Base-by-base conservation (phyloP, 2,113 vertebrate species). In the Apodemus speciosus region DNA sequence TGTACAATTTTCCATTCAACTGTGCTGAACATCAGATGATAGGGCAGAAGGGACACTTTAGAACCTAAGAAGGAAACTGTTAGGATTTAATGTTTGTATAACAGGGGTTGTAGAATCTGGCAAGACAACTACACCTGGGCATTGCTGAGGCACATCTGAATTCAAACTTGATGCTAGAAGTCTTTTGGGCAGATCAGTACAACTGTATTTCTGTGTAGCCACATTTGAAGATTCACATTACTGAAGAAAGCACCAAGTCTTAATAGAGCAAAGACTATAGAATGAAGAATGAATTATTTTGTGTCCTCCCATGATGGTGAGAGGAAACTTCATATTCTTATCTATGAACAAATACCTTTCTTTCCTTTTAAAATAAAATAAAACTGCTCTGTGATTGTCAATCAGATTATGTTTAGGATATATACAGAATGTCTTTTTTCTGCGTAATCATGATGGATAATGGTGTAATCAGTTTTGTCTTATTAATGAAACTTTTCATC, bases 381-480 rank as follows among this genome's bases (percentile, higher is more conserved):
- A 56, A 99, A 99, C 99, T 99, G 99, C 99, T 99, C 98, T 98
- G 98, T 99, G 99, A 99, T 99, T 99, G 99, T 99, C 98, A 99
- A 98, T 99, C 99, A 99, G 99, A 98, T 85, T 98, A 98, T 99
- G 99, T 99, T 98, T 98, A 98, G 98, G 98, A 98, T 99, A 99
- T 99, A 98, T n/a, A n/a, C 98, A 98, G 98, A 98, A 98, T 98
- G 97, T 97, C 95, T 98, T 96, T 92, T 94, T 97, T 97, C 96
- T 96, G 97, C 95, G 98, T 95, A 97, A 93, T 98, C 98, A 98
- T 98, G 98, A 98, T 97, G 98, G 97, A 98, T 98, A 98, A 98
- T 98, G 98, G 97, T 98, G 96, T 98, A 98, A 98, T 98, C 98
- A 98, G 98, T 62, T 25, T 62, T 62, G 60, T 25, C 60, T 62